Evolutionary conservation across 2,113 vertebrate genomes (phyloP).

Genomic region (Gallinago undulata): DNA sequence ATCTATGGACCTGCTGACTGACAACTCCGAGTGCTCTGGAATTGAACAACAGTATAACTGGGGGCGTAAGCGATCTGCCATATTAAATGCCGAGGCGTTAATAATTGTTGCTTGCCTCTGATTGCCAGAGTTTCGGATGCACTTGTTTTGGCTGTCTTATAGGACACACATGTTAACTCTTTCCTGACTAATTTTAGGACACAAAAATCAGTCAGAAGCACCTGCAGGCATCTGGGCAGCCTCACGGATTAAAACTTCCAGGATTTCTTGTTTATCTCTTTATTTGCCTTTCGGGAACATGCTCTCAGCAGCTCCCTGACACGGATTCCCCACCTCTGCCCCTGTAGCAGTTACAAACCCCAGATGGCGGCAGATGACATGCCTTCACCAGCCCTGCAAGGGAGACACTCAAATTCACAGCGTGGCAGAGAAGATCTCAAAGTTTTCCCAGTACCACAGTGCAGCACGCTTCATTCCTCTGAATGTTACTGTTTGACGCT

Average conservation of each 20-base stretch:
- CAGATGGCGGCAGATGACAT: background rate
- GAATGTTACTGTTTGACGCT: background rate
- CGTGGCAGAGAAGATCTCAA: background rate
- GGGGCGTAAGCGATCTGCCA: constrained; percentile 23
- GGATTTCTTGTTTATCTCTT: background rate
- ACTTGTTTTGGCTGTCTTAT: background rate
- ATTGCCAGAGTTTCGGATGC: background rate
- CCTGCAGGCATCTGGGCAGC: background rate
- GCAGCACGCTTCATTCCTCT: background rate
- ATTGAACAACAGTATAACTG: constrained; percentile 24
- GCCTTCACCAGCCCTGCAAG: background rate
- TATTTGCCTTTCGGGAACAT: background rate
- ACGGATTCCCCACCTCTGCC: constrained; percentile 1
- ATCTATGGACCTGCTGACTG: constrained; percentile 54
- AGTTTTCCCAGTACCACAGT: background rate
- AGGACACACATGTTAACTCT: background rate
- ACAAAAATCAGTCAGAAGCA: background rate
- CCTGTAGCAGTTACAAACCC: background rate
- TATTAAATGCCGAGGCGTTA: constrained; percentile 41
- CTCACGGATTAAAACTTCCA: background rate
- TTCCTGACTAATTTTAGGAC: background rate
- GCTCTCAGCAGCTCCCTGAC: background rate
- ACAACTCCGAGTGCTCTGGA: constrained; percentile 43
- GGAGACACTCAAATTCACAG: background rate
- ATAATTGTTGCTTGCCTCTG: constrained; percentile 35